These are phyloP conservation scores for Caiman crocodilus DNA, from an alignment of 2,797 vertebrate genomes.

Conservation along the genomic window DNA sequence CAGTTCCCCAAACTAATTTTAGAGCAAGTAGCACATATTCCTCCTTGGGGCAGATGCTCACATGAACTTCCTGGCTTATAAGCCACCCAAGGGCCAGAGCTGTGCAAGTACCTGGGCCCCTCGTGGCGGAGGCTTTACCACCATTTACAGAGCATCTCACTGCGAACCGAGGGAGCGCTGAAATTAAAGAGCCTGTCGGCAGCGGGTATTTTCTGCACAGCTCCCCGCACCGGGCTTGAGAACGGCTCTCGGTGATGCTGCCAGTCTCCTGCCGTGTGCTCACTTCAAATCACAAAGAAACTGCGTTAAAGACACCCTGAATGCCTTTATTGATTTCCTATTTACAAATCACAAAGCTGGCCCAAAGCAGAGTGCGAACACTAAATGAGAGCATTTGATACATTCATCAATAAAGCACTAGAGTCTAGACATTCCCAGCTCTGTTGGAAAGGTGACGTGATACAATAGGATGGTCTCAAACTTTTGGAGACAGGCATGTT, in stretches of 20 bases:
- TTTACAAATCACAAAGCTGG: constrained; percentile 75
- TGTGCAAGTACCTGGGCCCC: no score
- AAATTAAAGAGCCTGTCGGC: neutral
- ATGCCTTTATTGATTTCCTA: constrained; percentile 77
- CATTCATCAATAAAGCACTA: constrained; percentile 62
- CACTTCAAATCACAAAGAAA: neutral
- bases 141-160: neutral
- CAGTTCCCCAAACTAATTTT: no score
- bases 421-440: neutral
- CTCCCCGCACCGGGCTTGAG: no score
- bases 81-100: no score
- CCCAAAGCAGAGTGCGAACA: constrained; percentile 63
- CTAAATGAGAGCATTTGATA: constrained; percentile 60
- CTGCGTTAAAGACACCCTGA: constrained; percentile 41
- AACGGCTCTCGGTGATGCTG: neutral
- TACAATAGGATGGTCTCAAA: neutral
- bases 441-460: constrained; percentile 30
- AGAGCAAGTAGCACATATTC: no score
- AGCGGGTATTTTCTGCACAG: neutral
- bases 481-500: constrained; percentile 38
- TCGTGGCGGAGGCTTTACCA: neutral
- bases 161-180: neutral
- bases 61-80: no score
- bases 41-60: no score
- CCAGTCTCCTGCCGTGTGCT: accelerated